Conservation (phyloP, 2,113 vertebrate species). For the Lontra canadensis region DNA sequence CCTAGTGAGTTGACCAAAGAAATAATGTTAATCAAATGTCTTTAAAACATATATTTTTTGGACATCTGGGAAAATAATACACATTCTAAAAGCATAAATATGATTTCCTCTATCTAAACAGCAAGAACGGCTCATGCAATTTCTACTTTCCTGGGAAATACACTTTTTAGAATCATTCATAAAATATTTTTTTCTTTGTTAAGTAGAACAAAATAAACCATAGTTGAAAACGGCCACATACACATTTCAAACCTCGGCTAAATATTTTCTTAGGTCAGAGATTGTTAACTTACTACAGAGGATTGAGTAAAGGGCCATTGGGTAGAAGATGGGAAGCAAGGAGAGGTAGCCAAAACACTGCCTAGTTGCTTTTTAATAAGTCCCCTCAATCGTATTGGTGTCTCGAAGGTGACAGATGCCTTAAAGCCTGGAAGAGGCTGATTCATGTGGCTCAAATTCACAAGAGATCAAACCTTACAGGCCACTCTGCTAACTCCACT, state of each 20-base stretch:
- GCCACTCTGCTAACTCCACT: background rate
- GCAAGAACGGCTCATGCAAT: background rate
- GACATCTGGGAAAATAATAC: background rate
- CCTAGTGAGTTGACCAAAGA: background rate
- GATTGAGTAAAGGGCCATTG: background rate
- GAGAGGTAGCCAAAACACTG: background rate
- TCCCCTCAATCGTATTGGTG: background rate
- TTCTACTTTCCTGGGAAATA: conserved; percentile 24
- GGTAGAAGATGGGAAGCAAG: background rate
- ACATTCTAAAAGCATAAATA: conserved; percentile 8
- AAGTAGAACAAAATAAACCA: background rate
- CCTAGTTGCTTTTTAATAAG: too few relatives aligned
- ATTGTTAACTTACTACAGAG: background rate
- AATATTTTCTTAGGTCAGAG: conserved; percentile 1
- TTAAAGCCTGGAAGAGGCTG: background rate
- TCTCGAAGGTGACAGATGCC: background rate
- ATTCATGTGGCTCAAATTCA: background rate
- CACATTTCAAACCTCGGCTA: background rate
- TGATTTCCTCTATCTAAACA: background rate
- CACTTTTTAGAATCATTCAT: background rate
- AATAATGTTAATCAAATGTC: conserved; percentile 34
- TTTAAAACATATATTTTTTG: conserved; percentile 25
- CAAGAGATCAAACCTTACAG: background rate
- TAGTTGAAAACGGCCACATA: background rate
- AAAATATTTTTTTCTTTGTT: background rate